Base-by-base conservation (phyloP, 2,888 invertebrate species). In the Leptinotarsa rubiginosa region DNA sequence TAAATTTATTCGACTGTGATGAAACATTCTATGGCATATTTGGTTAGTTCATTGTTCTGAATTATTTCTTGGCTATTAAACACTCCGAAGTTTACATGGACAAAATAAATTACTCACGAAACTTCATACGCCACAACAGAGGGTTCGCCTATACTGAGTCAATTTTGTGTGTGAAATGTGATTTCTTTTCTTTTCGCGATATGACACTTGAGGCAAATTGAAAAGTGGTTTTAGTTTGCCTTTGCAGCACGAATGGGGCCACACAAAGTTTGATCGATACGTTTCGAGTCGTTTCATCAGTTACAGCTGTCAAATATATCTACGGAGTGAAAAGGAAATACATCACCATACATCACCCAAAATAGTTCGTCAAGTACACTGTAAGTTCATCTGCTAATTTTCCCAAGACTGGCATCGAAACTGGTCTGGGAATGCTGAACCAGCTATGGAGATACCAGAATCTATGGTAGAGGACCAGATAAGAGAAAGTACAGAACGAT, bases 11-110 rank as follows among this genome's bases (percentile, higher is more conserved):
- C 62, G 41, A 62, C 56, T 56, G 56, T 56, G 56, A 56, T 25
- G 56, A 56, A 56, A 56, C 56, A 56, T 20, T 56, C 20, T 56
- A 41, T 41, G 62, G 62, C 62, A 62, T 62, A 62, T 62, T 62
- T 41, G 62, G 62, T 62, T 62, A n/a, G 62, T 31, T 62, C 62
- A 62, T 62, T 62, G 62, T 62, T 31, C 41, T 62, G 62, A 62
- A 62, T 62, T 62, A 62, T 62, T 62, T 62, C 62, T 62, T 31
- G n/a, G 18, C 62, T 62, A 62, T 62, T 41, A 62, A 62, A 62
- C 25, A 25, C 62, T 62, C 62, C 10, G 41, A 62, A 62, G 62
- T 62, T 62, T 62, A 62, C 62, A 62, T 62, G 62, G 62, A 41
- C 62, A n/a, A 62, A 62, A 62, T 62, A 62, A 62, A 62, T 62